Conservation (phyloP, 1,140 invertebrate genomes). For the Drosophila virilis region DNA sequence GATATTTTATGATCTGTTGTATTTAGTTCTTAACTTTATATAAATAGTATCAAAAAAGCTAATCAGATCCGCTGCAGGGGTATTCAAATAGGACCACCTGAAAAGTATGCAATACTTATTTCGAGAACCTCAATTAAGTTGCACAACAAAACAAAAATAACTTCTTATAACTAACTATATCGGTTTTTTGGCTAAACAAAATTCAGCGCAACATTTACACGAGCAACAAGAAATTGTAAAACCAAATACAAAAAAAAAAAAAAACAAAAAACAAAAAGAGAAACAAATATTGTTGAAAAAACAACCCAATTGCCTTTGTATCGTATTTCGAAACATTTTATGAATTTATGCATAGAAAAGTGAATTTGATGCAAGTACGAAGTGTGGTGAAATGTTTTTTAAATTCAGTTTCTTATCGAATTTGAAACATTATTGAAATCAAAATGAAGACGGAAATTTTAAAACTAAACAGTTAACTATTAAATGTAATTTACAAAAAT, state of each 20-base stretch:
- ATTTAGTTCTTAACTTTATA: too few relatives aligned
- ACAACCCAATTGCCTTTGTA: conserved; percentile 78
- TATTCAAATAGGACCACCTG: conserved; percentile 67
- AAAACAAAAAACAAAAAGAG: conserved; percentile 34
- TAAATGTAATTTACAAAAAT: conserved; percentile 73
- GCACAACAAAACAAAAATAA: conserved; percentile 6
- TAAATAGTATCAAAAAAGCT: not conserved
- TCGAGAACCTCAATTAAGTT: conserved; percentile 48
- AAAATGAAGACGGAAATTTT: conserved; percentile 65
- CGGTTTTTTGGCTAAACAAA: conserved; percentile 51
- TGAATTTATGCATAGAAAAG: conserved; percentile 71
- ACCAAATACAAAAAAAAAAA: conserved; percentile 29
- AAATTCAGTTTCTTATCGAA: conserved; percentile 73
- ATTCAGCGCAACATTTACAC: conserved; percentile 49
- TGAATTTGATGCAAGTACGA: conserved; percentile 40
- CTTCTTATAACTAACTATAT: conserved; percentile 21
- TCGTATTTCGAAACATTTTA: conserved; percentile 80
- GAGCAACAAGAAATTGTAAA: conserved; percentile 22
- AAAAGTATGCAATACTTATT: conserved; percentile 73
- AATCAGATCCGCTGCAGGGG: conserved; percentile 11
- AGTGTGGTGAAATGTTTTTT: conserved; percentile 30
- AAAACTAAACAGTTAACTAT: conserved; percentile 79
- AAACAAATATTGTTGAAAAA: conserved; percentile 20
- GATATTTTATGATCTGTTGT: too few relatives aligned
- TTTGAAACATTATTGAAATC: conserved; percentile 61